phyloP scores from a whole-genome alignment of 1,140 invertebrate genomes.

The Aphis craccivora region DNA sequence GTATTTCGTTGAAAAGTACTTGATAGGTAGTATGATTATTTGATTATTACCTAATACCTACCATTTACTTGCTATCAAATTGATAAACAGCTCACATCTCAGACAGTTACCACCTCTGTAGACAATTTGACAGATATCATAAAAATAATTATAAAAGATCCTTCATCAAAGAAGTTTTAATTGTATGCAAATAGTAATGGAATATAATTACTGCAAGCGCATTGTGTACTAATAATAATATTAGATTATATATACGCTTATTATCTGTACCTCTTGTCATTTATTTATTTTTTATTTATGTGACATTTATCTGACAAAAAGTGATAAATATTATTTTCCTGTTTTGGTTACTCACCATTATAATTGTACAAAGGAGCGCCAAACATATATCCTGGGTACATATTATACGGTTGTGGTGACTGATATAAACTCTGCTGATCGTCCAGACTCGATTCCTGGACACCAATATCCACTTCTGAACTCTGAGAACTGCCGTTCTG shows the following conservation, averaged over 20 bases:
- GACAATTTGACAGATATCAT: background rate
- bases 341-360: conserved; percentile 60
- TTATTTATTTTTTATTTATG: background rate
- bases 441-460: conserved; percentile 60
- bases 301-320: background rate
- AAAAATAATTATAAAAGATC: background rate
- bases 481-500: conserved; percentile 63
- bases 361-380: conserved; percentile 62
- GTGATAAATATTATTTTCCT: background rate
- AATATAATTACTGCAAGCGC: background rate
- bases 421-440: conserved; percentile 53
- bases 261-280: background rate
- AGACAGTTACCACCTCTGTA: background rate
- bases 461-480: conserved; percentile 61
- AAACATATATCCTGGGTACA: conserved; percentile 63
- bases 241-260: background rate
- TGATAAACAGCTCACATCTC: background rate
- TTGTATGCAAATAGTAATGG: background rate
- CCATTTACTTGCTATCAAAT: background rate
- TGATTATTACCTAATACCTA: background rate
- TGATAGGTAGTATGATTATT: background rate
- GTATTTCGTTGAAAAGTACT: background rate
- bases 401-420: conserved; percentile 59
- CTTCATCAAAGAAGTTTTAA: background rate
- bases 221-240: background rate